Percentiles rank a stretch among this genome's conserved stretches.
Conservation (phyloP, 2,797 vertebrate genomes). For the Clamator glandarius region DNA sequence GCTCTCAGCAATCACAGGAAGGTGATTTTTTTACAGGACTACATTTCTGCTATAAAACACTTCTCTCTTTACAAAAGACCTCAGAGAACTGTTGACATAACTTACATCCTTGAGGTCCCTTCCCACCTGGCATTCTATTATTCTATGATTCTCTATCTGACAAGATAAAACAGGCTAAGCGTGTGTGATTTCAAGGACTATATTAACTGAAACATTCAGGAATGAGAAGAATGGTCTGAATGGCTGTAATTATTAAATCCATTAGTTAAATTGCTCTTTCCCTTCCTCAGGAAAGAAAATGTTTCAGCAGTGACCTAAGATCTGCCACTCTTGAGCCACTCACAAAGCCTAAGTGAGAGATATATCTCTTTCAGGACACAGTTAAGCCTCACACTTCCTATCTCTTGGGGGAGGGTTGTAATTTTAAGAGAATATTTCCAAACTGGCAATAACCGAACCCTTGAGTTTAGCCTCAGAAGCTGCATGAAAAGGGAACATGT, state of each 20-base stretch:
- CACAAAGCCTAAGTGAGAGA: background rate
- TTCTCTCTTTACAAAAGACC: background rate
- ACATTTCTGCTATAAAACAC: background rate
- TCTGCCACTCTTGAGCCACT: background rate
- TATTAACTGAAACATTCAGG: background rate
- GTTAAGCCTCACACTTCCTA: background rate
- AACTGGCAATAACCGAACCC: background rate
- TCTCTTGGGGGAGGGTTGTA: background rate
- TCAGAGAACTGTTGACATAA: background rate
- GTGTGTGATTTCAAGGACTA: background rate
- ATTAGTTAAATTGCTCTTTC: background rate
- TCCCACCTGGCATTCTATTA: no score
- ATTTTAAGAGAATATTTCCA: background rate
- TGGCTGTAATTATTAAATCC: background rate
- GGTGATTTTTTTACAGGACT: background rate
- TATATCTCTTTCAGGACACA: background rate
- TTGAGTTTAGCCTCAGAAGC: background rate
- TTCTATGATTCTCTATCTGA: background rate
- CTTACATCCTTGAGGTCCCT: background rate
- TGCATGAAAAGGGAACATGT: background rate
- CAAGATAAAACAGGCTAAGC: background rate
- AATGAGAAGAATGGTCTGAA: constrained; percentile 17
- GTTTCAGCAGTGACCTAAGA: background rate
- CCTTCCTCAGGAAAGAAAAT: background rate
- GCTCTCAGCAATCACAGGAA: background rate